These are phyloP conservation scores for Mimachlamys varia DNA, from an alignment of 2,888 invertebrate genomes.

Conservation along the genomic window DNA sequence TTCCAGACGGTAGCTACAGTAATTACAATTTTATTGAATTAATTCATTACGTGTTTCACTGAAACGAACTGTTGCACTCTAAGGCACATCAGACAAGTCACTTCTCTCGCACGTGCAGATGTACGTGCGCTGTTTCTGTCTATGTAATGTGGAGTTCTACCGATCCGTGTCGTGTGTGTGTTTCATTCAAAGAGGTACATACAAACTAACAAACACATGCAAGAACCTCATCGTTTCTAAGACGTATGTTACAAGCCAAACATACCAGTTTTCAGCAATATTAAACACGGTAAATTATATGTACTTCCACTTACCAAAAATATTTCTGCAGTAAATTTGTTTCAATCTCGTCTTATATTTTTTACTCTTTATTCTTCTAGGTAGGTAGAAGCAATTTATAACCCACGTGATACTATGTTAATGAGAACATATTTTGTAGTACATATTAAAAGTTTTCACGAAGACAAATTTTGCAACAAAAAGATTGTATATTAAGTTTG, in stretches of 20 bases:
- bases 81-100: neutral
- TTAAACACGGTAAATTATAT: neutral
- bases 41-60: conserved; percentile 31
- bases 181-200: conserved; percentile 12
- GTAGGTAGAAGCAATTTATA: no score
- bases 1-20: neutral
- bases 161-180: neutral
- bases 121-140: neutral
- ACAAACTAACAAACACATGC: neutral
- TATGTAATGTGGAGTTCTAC: neutral
- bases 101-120: neutral
- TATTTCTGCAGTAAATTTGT: no score
- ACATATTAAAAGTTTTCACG: no score
- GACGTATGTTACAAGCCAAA: neutral
- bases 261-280: neutral
- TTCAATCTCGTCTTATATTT: no score
- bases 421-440: no score
- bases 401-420: no score
- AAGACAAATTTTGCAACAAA: no score
- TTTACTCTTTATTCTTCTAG: no score
- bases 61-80: conserved; percentile 28
- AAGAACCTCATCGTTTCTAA: neutral
- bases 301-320: neutral
- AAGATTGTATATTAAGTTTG: no score
- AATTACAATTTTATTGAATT: conserved; percentile 26